Evolutionary conservation across 37 sponge, comb jelly and placozoan genomes (phyloP), one percentile per base, ranked within the genome.

Genomic region (Aphrocallistes beatrix): DNA sequence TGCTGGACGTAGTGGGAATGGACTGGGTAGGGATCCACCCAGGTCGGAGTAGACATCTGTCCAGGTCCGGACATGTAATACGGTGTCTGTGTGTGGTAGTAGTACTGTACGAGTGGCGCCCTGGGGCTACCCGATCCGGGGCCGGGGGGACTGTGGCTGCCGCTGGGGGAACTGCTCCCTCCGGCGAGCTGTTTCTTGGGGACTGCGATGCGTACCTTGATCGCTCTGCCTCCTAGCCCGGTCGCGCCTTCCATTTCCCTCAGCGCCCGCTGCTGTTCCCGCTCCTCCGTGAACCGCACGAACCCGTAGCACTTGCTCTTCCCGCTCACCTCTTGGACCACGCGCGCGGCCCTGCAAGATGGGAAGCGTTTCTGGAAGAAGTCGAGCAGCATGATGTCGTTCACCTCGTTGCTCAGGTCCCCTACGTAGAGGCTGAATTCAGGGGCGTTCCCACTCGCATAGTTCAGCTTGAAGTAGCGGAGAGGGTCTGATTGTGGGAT

Each of bases 341-440:
- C 85, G 23, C 49, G 37, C 23, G 42, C 48, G 32, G 37, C 37
- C 23, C 85, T 17, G 21, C 42, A 60, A 28, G 75, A 60, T 3
- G 75, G 75, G 75, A 60, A 60, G 32, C 75, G 25, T 1, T 60
- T 21, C 75, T 60, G 75, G 75, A 60, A 60, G 75, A 60, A 60
- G 75, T 60, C 75, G 32, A 60, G 75, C 34, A 60, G 34, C 75
- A 60, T 60, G 75, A 60, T 60, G 75, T 39, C 48, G 32, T 16
- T 84, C 48, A 84, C 85, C 40, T 84, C 85, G 51, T n/a, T 39
- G 37, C 49, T 40, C 50, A 84, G 85, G 32, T 84, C 85, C 19
- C 85, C 85, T 8, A 84, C 85, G 47, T 42, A 84, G n/a, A 84
- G 21, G 17, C 49, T 42, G 47, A 84, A 84, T 50, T 84, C 85